Conservation (phyloP, 2,888 invertebrate genomes). For the Hemaris fuciformis region DNA sequence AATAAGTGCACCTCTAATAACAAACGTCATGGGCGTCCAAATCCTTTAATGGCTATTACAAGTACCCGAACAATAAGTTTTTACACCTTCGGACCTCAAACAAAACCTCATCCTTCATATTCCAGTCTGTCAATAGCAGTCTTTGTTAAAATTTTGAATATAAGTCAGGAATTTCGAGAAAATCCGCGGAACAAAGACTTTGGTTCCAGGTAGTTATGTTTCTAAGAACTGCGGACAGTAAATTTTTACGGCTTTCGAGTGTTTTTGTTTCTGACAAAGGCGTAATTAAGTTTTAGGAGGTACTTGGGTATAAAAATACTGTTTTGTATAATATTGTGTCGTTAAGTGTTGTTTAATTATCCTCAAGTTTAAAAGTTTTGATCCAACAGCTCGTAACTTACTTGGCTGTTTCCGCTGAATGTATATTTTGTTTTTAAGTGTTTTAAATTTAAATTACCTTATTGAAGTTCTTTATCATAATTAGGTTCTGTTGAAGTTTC, state of each 20-base stretch:
- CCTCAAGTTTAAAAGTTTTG: no score
- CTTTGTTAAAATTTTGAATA: neutral
- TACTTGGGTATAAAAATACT: neutral
- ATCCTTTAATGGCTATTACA: neutral
- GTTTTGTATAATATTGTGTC: neutral
- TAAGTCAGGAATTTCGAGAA: neutral
- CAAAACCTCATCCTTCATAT: neutral
- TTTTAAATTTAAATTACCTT: no score
- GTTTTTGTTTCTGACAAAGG: constrained; percentile 35
- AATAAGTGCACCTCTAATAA: no score
- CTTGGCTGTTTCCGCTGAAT: no score
- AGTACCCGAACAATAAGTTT: neutral
- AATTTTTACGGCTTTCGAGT: constrained; percentile 30
- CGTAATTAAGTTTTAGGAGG: constrained; percentile 24
- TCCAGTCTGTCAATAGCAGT: neutral
- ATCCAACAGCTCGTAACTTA: no score
- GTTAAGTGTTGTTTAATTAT: neutral
- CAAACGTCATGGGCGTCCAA: neutral
- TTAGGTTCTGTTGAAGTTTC: no score
- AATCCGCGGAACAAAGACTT: neutral
- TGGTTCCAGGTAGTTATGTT: neutral
- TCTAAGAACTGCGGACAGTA: constrained; percentile 8
- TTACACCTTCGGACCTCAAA: neutral
- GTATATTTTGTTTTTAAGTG: no score
- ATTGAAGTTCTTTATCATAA: no score